These are phyloP conservation scores for Bos taurus DNA, from an alignment of 2,113 vertebrate genomes.

Conservation along the genomic window DNA sequence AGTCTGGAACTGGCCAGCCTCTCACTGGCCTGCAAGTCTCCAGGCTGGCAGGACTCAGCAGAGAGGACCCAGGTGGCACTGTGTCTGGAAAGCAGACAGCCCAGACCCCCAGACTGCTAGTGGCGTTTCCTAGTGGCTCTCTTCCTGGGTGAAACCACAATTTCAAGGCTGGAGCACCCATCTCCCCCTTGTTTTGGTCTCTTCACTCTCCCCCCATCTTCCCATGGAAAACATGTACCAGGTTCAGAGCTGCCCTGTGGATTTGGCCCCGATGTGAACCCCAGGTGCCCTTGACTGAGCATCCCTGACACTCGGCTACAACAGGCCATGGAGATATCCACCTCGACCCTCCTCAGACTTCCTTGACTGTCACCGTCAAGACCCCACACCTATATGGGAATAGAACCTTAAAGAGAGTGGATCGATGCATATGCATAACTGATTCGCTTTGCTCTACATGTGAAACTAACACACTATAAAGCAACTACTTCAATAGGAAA, in stretches of 20 bases:
- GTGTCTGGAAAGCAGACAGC: rapidly evolving
- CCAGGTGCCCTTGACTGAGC: background rate
- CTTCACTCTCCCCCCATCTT: background rate
- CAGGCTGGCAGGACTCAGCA: background rate
- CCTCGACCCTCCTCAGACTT: background rate
- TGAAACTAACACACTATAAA: background rate
- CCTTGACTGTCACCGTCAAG: background rate
- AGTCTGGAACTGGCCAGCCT: too few relatives aligned
- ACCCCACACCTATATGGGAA: background rate
- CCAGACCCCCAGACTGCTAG: background rate
- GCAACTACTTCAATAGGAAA: background rate
- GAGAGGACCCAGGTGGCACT: background rate
- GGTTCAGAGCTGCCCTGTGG: rapidly evolving
- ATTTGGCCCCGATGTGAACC: background rate
- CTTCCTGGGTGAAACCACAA: background rate
- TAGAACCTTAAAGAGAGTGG: background rate
- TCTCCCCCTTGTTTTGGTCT: too few relatives aligned
- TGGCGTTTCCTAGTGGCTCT: background rate
- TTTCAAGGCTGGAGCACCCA: rapidly evolving
- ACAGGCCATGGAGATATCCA: rapidly evolving
- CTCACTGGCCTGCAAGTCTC: background rate
- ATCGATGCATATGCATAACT: background rate
- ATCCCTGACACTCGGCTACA: rapidly evolving
- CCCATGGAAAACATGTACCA: rapidly evolving
- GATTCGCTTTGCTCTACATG: background rate